Base-by-base conservation (phyloP, 1,140 invertebrate genomes). In the Cyclargus thomasi region DNA sequence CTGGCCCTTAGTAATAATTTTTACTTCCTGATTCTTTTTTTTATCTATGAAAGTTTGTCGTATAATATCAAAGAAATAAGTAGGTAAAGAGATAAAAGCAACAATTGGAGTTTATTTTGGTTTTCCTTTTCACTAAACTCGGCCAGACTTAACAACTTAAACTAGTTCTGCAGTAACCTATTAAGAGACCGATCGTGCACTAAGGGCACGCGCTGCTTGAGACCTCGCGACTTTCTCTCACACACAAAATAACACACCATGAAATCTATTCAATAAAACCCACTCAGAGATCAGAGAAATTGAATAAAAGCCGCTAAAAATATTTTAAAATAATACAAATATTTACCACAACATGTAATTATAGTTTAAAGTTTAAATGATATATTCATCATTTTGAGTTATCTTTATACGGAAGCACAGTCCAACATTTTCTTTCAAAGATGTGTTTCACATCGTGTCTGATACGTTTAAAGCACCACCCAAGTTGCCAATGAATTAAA, bases 221-320 rank as follows among this genome's bases (percentile, higher is more conserved):
- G 20, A 59, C 55, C 18, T 20, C 53, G 29, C 29, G 18, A 59
- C 55, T 59, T 59, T 59, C 55, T 59, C 55, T 59, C 21, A 59
- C 55, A 59, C 55, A 59, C 55, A 59, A 59, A 59, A 59, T 59
- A 59, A 59, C 20, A 22, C 18, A 59, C 55, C 55, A 59, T 59
- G 55, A 59, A 59, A 59, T 59, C 55, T 59, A 59, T 59, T 59
- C 18, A 59, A n/a, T n/a, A n/a, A n/a, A n/a, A n/a, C n/a, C n/a
- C n/a, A n/a, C n/a, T n/a, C n/a, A n/a, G n/a, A n/a, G n/a, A n/a
- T n/a, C n/a, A 59, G 55, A 59, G 55, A 59, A 59, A 59, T 59
- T 59, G 21, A 20, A 20, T 59, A 59, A 18, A 59, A 21, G 20
- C 18, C 17, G 21, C 18, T 59, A 11, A 59, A 59, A 59, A 59